Conservation (phyloP, 2,113 vertebrate genomes). For the Cyrtonyx montezumae region DNA sequence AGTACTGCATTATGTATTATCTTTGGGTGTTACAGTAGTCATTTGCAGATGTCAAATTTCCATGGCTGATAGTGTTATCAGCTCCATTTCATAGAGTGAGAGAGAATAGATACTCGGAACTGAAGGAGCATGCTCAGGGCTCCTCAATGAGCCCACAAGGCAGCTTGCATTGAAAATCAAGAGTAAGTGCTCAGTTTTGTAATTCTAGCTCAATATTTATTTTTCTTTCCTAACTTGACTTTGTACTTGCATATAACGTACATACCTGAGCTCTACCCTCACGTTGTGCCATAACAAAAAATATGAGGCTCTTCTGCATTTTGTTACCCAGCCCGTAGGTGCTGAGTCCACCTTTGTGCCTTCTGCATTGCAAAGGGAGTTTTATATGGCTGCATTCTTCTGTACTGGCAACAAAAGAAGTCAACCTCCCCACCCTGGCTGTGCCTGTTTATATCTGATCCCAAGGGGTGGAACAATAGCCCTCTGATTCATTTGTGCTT, state of each 20-base stretch:
- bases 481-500: constrained; percentile 27
- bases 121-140: not conserved
- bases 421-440: not conserved
- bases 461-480: not conserved
- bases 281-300: not conserved
- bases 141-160: not conserved
- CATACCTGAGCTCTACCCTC: not conserved
- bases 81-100: not conserved
- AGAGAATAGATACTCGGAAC: not conserved
- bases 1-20: not conserved
- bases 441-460: constrained; percentile 20
- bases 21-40: not conserved
- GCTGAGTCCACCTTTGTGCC: not conserved
- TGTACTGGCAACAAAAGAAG: not conserved
- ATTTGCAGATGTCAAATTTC: not conserved
- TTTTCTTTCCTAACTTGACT: not conserved
- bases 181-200: not conserved
- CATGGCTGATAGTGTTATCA: not conserved
- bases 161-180: not conserved
- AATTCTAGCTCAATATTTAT: not conserved
- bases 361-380: not conserved
- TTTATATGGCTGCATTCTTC: not conserved
- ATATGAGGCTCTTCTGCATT: not conserved
- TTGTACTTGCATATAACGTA: not conserved
- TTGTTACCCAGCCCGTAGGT: not conserved